phyloP scores from a whole-genome alignment of 2,888 invertebrate species.

The Mantis religiosa region DNA sequence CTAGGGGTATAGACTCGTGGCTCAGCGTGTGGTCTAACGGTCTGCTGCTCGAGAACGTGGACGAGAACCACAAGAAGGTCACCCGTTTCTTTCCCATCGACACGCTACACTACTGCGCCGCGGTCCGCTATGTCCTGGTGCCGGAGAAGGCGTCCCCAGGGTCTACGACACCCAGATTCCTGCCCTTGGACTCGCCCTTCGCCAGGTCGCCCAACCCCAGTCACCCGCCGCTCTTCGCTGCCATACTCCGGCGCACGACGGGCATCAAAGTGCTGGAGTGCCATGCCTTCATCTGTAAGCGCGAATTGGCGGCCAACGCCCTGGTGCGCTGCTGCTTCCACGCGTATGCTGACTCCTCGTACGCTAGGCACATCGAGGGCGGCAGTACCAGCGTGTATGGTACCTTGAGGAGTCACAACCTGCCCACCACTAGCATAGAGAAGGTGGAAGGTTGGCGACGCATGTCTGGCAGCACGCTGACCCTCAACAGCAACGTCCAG shows the following conservation, averaged over 20 bases:
- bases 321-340: constrained; percentile 96
- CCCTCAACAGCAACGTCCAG: constrained; percentile 52
- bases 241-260: constrained; percentile 89
- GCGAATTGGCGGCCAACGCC: constrained; percentile 95
- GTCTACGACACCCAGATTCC: constrained; percentile 75
- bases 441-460: constrained; percentile 56
- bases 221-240: constrained; percentile 95
- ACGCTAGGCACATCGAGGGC: constrained; percentile 60
- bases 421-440: constrained; percentile 41
- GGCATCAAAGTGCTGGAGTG: constrained; percentile 98
- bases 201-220: constrained; percentile 86
- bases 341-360: constrained; percentile 93
- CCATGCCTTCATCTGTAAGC: constrained; percentile 96
- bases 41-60: constrained; percentile 89
- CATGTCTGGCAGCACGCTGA: constrained; percentile 56
- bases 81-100: constrained; percentile 95
- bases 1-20: constrained; percentile 93
- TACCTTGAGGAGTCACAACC: constrained; percentile 46
- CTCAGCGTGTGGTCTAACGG: constrained; percentile 97
- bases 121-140: constrained; percentile 79
- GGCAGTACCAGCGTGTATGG: constrained; percentile 43
- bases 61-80: constrained; percentile 90
- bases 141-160: constrained; percentile 47
- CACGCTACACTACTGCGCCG: constrained; percentile 92
- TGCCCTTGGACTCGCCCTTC: constrained; percentile 94